Percentiles rank a stretch among this genome's conserved stretches.
Conservation (phyloP, 2,797 vertebrate genomes). For the Artibeus jamaicensis region DNA sequence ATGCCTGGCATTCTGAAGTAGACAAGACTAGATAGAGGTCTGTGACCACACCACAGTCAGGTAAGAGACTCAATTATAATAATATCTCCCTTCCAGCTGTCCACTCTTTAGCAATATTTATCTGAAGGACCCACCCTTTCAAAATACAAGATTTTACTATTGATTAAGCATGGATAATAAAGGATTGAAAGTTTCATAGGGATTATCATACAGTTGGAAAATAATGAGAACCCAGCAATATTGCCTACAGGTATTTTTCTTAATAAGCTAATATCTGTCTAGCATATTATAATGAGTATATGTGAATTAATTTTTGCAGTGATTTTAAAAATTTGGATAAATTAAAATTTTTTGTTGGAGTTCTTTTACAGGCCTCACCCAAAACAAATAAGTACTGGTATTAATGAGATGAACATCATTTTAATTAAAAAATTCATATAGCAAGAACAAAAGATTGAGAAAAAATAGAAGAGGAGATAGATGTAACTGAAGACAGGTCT, state of each 20-base stretch:
- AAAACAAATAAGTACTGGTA: not conserved
- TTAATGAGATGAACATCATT: not conserved
- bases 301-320: not conserved
- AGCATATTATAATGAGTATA: not conserved
- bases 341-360: not conserved
- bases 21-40: not conserved
- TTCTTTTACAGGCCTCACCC: not conserved
- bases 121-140: not conserved
- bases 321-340: not conserved
- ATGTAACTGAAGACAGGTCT: not conserved
- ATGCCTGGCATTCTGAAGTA: not conserved
- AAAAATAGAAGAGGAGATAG: not conserved
- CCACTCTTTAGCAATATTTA: not conserved
- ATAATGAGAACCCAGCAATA: not conserved
- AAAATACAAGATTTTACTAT: not conserved
- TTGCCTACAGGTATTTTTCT: not conserved
- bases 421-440: not conserved
- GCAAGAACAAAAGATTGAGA: not conserved
- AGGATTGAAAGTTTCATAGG: not conserved
- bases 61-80: not conserved
- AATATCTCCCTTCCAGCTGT: not conserved
- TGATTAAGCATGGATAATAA: not conserved
- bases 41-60: not conserved
- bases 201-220: not conserved
- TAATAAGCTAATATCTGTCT: not conserved